phyloP scores from a whole-genome alignment of 2,888 invertebrate species.

The Xestia ashworthii region DNA sequence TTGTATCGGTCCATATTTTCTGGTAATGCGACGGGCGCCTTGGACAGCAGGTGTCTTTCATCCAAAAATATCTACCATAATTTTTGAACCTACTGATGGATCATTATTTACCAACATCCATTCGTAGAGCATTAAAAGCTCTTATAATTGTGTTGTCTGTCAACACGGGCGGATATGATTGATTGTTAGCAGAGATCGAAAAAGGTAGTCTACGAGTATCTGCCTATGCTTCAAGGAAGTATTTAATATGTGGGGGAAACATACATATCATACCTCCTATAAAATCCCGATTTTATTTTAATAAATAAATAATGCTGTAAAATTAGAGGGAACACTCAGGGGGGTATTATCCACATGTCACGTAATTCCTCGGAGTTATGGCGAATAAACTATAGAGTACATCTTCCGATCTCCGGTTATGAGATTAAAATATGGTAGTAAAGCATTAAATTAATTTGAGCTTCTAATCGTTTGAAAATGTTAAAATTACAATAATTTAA shows the following conservation, averaged over 20 bases:
- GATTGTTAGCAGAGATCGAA: not conserved
- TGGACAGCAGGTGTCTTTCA: not conserved
- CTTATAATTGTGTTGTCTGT: not conserved
- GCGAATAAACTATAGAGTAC: too few species aligned
- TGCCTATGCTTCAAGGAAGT: not conserved
- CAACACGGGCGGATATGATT: too few species aligned
- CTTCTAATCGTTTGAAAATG: not conserved
- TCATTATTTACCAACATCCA: not conserved
- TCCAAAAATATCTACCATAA: not conserved
- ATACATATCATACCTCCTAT: not conserved
- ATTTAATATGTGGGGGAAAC: not conserved
- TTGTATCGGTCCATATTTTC: not conserved
- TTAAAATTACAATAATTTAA: conserved; percentile 30
- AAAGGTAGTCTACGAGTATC: not conserved
- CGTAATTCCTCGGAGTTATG: not conserved
- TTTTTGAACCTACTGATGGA: not conserved
- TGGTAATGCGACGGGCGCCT: too few species aligned
- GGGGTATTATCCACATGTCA: not conserved
- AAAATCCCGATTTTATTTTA: not conserved
- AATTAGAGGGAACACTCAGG: not conserved
- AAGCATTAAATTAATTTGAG: not conserved
- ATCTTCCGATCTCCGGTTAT: not conserved
- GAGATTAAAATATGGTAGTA: not conserved
- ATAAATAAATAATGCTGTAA: not conserved
- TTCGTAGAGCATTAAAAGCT: not conserved